Conservation (phyloP, 2,888 invertebrate genomes). For the Azorinus chamasolen region DNA sequence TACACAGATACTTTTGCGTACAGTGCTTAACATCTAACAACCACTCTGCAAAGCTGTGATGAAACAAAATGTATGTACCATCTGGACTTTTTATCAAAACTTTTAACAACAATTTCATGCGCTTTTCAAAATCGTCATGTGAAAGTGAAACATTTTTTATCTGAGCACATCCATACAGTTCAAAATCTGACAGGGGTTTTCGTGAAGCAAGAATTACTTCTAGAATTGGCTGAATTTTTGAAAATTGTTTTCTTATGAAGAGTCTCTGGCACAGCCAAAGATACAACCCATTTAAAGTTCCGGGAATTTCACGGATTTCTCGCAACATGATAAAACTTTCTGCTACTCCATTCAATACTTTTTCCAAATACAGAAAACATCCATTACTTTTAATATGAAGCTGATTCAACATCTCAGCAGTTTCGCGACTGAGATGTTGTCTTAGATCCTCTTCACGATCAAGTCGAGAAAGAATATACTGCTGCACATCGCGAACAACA, state of each 20-base stretch:
- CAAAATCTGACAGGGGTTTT: constrained; percentile 91
- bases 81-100: constrained; percentile 92
- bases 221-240: constrained; percentile 91
- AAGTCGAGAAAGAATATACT: constrained; percentile 94
- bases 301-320: constrained; percentile 96
- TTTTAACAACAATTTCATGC: constrained; percentile 80
- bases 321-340: constrained; percentile 96
- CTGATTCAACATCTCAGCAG: constrained; percentile 97
- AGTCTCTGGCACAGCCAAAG: constrained; percentile 97
- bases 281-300: constrained; percentile 97
- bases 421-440: constrained; percentile 95
- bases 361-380: constrained; percentile 86
- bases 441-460: constrained; percentile 95
- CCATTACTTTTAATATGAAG: constrained; percentile 98
- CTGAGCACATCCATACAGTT: constrained; percentile 93
- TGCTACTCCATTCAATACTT: constrained; percentile 93
- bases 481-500: constrained; percentile 97
- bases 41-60: constrained; percentile 98
- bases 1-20: constrained; percentile 95
- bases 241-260: constrained; percentile 94
- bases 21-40: constrained; percentile 98
- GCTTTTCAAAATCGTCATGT: constrained; percentile 79
- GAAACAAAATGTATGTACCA: constrained; percentile 91
- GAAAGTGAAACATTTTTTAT: constrained; percentile 92
- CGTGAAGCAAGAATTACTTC: constrained; percentile 94